Conservation (phyloP, 1,140 invertebrate genomes). For the Ephestia elutella region DNA sequence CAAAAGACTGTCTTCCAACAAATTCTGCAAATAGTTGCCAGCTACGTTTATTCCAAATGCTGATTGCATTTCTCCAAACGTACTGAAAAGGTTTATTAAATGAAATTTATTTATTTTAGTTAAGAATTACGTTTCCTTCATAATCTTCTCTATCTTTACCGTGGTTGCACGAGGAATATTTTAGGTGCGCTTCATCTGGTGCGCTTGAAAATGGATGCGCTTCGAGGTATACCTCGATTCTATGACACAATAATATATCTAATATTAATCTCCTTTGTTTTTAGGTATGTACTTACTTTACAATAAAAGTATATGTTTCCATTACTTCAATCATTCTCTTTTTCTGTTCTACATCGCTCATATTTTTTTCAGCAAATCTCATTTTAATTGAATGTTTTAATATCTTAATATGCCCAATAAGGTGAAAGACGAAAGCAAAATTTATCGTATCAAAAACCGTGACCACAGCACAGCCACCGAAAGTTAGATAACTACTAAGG, state of each 20-base stretch:
- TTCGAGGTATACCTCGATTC: too few species aligned
- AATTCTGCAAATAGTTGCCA: conserved; percentile 42
- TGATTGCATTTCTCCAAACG: conserved; percentile 32
- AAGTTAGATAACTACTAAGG: conserved; percentile 22
- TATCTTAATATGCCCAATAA: conserved; percentile 41
- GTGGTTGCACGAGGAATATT: too few species aligned
- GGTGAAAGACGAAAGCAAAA: conserved; percentile 34
- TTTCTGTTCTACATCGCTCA: conserved; percentile 24
- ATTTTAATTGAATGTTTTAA: conserved; percentile 31
- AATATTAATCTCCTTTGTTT: too few species aligned
- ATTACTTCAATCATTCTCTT: conserved; percentile 26
- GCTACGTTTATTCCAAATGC: conserved; percentile 40
- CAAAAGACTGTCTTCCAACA: conserved; percentile 42
- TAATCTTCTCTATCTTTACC: too few species aligned
- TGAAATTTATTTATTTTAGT: neutral
- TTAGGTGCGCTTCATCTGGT: too few species aligned
- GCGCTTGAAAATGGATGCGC: too few species aligned
- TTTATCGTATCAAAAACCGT: conserved; percentile 30
- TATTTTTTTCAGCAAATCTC: conserved; percentile 17
- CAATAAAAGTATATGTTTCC: conserved; percentile 41
- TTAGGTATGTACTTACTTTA: conserved; percentile 34
- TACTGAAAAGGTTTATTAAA: conserved; percentile 20
- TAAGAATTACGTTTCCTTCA: neutral
- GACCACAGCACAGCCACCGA: conserved; percentile 22
- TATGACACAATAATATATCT: too few species aligned